phyloP scores from a whole-genome alignment of 2,113 vertebrate genomes.

The Casuarius casuarius region DNA sequence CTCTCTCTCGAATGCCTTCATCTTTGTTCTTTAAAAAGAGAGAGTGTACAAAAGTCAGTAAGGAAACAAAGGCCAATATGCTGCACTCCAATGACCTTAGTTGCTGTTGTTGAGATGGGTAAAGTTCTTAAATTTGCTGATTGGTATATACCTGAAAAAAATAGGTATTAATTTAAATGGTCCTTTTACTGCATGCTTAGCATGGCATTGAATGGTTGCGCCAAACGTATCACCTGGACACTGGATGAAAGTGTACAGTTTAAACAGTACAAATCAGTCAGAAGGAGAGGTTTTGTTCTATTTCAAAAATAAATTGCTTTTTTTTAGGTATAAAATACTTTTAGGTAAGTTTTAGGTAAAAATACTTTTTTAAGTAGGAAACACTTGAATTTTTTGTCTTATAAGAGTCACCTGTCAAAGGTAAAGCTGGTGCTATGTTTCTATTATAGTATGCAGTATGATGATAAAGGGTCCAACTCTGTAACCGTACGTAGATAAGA shows the following conservation, averaged over 20 bases:
- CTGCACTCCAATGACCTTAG: background rate
- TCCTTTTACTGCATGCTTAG: background rate
- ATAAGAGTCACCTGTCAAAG: background rate
- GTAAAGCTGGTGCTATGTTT: background rate
- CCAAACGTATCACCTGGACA: background rate
- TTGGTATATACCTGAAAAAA: background rate
- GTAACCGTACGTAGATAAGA: background rate
- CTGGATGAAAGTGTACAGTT: background rate
- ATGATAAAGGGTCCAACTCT: background rate
- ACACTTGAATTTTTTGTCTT: background rate
- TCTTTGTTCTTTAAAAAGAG: background rate
- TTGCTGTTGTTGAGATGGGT: background rate
- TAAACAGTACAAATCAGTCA: background rate
- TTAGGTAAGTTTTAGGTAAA: too few relatives aligned
- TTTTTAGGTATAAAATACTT: background rate
- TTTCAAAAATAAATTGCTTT: background rate
- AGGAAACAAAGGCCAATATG: background rate
- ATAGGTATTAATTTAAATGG: background rate
- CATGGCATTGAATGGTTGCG: background rate
- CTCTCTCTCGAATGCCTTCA: background rate
- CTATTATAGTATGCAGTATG: fast-evolving
- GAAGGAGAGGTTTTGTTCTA: too few relatives aligned
- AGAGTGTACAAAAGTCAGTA: background rate
- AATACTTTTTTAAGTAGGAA: background rate
- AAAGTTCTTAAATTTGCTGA: background rate